A percentile compares a stretch with the other conserved stretches of the same genome.
Conservation (phyloP, 2,113 vertebrate species). For the Toxotes chatareus region DNA sequence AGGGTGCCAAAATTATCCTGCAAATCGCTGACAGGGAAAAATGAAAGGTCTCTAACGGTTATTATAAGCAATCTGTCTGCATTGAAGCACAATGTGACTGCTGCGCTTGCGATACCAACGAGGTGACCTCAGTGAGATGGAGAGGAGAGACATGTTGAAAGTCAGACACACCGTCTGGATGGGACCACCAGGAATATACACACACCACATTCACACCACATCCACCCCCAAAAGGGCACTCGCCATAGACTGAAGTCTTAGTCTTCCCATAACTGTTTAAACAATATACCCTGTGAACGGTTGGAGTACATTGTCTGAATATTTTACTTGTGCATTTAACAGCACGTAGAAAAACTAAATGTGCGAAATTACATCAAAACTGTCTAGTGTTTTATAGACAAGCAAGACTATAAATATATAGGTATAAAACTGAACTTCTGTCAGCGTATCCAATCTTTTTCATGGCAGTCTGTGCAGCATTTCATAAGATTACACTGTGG, state of each 20-base stretch:
- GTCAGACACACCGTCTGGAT: constrained; percentile 80
- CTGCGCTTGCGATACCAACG: constrained; percentile 85
- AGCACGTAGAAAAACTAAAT: neutral
- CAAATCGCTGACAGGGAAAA: constrained; percentile 87
- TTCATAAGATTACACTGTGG: neutral
- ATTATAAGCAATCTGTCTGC: constrained; percentile 88
- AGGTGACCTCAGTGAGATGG: constrained; percentile 82
- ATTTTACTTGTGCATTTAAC: neutral
- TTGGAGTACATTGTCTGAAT: constrained; percentile 1
- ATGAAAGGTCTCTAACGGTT: constrained; percentile 87
- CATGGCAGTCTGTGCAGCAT: neutral
- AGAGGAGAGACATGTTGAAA: constrained; percentile 76
- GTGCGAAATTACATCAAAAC: neutral
- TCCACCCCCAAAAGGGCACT: constrained; percentile 42
- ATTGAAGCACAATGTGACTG: constrained; percentile 85
- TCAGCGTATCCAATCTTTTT: neutral
- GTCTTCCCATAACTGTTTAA: neutral
- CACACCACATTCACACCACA: constrained; percentile 28
- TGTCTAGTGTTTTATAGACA: neutral
- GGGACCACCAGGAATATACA: constrained; percentile 73
- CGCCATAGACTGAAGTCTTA: neutral
- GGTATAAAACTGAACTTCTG: neutral
- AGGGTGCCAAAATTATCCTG: constrained; percentile 88
- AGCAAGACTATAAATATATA: neutral
- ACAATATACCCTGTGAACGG: neutral